Conservation (phyloP, 2,797 vertebrate species). For the Coregonus suidteri region DNA sequence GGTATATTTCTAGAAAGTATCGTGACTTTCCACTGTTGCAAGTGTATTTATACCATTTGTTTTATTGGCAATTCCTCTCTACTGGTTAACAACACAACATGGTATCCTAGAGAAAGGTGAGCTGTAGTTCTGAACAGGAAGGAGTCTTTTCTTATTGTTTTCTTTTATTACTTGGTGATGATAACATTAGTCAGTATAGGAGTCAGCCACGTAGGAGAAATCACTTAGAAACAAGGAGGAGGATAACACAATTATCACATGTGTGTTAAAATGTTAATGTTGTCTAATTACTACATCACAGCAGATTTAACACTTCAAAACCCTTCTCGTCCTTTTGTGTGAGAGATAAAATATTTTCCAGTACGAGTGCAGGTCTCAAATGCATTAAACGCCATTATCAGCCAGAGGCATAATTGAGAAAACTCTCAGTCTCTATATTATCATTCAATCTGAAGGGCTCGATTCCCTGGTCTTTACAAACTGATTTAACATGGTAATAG, state of each 20-base stretch:
- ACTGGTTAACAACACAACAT: neutral
- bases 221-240: neutral
- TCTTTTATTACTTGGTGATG: neutral
- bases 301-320: neutral
- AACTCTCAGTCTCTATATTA: neutral
- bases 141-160: neutral
- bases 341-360: neutral
- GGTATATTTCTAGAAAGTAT: constrained; percentile 39
- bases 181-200: neutral
- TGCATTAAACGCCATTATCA: neutral
- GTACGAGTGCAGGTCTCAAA: neutral
- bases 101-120: neutral
- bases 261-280: neutral
- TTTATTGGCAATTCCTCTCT: neutral
- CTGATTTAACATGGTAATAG: neutral
- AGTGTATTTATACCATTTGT: constrained; percentile 9
- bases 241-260: neutral
- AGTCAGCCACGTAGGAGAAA: neutral
- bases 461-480: neutral
- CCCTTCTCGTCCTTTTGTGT: neutral
- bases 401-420: neutral
- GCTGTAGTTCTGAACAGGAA: neutral
- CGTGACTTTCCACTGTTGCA: constrained; percentile 29
- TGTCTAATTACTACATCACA: neutral
- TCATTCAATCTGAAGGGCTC: neutral